Evolutionary conservation across 2,113 vertebrate species (phyloP), one percentile per base, ranked within the genome.

Genomic region (Cavia aperea): DNA sequence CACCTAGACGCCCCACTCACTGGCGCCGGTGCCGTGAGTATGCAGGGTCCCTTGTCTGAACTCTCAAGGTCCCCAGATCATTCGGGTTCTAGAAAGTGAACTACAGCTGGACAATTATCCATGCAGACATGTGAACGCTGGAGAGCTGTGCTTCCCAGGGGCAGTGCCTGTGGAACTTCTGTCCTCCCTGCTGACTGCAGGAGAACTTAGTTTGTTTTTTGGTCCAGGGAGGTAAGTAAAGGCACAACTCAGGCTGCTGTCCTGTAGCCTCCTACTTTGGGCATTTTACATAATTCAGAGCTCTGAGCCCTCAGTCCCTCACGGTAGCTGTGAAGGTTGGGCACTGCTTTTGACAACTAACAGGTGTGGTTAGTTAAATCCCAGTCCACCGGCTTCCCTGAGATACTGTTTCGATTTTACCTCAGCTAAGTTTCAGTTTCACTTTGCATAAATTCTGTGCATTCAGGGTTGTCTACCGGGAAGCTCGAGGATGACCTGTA

Each of bases 281-380:
- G 29, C 4, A 46, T 78, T 92, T 95, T 81, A 81, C 77, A 84
- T 93, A 89, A 89, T 89, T 92, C 43, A 62, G 39, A 66, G 54
- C 70, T 72, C n/a, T 8, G 68, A 82, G 56, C 33, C 65, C 39
- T 39, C 39, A 39, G 3, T 39, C 39, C 54, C 24, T 89, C 83
- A 91, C 89, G 92, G 65, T 92, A 87, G 94, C 94, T 66, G 70
- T 1, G 1, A 94, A 89, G 86, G 92, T 94, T 86, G 93, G 89
- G 75, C 77, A 90, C 43, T 31, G 73, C 26, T 77, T 43, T 0
- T 5, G 73, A 15, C 12, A 26, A 24, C 8, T 26, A 39, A 43
- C 73, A 46, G 7, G 4, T n/a, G 72, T 0, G 54, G 75, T 90
- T 81, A 87, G 92, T 75, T 90, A 96, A 77, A 77, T 65, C 49